These are phyloP conservation scores for Oxyura jamaicensis DNA, from an alignment of 2,113 vertebrate species.

Conservation along the genomic window DNA sequence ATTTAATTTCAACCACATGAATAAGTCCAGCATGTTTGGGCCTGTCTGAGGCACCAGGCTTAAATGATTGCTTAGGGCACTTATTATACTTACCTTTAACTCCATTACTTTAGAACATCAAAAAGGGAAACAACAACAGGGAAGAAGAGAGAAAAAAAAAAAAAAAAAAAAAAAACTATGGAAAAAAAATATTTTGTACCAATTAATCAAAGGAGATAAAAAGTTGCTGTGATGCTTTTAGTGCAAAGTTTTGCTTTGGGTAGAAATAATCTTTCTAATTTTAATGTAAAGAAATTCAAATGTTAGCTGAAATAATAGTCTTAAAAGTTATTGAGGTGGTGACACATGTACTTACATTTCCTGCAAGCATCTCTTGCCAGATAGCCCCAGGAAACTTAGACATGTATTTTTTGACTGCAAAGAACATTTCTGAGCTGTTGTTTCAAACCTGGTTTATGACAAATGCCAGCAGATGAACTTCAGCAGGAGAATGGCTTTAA, in stretches of 20 bases:
- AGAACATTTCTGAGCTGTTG: neutral
- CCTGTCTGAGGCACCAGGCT: neutral
- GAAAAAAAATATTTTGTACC: neutral
- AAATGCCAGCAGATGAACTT: neutral
- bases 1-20: neutral
- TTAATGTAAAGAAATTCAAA: neutral
- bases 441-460: neutral
- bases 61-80: neutral
- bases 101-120: neutral
- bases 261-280: neutral
- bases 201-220: neutral
- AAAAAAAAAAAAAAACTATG: neutral
- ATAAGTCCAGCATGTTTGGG: neutral
- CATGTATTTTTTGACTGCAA: neutral
- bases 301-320: neutral
- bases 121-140: neutral
- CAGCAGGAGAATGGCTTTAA: neutral
- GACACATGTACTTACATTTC: neutral
- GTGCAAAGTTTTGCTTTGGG: neutral
- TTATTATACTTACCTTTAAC: neutral
- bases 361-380: neutral
- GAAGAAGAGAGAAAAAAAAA: neutral
- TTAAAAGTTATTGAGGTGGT: neutral
- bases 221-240: neutral
- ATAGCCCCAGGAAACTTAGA: neutral